A percentile compares a stretch with the other conserved stretches of the same genome.
Evolutionary conservation across 2,888 invertebrate genomes (phyloP).

Genomic region (Podotricha telesiphe): DNA sequence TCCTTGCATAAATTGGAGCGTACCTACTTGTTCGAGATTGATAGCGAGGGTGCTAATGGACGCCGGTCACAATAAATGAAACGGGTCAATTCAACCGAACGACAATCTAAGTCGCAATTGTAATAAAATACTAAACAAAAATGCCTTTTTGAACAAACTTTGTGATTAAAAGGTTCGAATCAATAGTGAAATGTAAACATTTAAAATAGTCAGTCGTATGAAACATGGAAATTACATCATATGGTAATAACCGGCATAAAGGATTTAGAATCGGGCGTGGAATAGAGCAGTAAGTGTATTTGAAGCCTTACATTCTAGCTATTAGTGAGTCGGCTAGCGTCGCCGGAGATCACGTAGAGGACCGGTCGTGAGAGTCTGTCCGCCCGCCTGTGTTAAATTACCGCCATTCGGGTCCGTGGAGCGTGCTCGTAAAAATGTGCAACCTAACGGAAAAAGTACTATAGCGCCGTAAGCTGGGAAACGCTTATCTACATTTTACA

Average conservation of each 20-base stretch:
- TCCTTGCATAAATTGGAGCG: conserved; percentile 37
- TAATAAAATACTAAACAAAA: neutral
- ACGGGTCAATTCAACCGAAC: conserved; percentile 41
- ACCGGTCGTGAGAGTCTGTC: conserved; percentile 59
- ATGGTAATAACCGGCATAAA: conserved; percentile 24
- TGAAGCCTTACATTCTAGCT: conserved; percentile 40
- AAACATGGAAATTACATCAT: conserved; percentile 35
- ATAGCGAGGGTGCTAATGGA: conserved; percentile 37
- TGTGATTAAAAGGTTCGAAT: neutral
- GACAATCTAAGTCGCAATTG: conserved; percentile 39
- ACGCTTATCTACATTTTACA: conserved; percentile 42
- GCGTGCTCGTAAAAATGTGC: conserved; percentile 69
- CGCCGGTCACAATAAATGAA: conserved; percentile 41
- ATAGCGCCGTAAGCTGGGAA: conserved; percentile 38
- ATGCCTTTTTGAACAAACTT: neutral
- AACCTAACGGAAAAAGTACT: conserved; percentile 70
- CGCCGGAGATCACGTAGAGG: conserved; percentile 75
- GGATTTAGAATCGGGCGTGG: conserved; percentile 22
- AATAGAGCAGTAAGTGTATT: conserved; percentile 44
- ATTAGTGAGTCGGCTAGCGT: conserved; percentile 68
- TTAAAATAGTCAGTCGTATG: neutral
- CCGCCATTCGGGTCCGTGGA: conserved; percentile 44
- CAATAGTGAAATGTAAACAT: neutral
- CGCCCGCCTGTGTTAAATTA: conserved; percentile 57
- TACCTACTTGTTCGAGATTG: conserved; percentile 34